Conservation (phyloP, 23 tunicate genomes). For the Oikopleura dioica region DNA sequence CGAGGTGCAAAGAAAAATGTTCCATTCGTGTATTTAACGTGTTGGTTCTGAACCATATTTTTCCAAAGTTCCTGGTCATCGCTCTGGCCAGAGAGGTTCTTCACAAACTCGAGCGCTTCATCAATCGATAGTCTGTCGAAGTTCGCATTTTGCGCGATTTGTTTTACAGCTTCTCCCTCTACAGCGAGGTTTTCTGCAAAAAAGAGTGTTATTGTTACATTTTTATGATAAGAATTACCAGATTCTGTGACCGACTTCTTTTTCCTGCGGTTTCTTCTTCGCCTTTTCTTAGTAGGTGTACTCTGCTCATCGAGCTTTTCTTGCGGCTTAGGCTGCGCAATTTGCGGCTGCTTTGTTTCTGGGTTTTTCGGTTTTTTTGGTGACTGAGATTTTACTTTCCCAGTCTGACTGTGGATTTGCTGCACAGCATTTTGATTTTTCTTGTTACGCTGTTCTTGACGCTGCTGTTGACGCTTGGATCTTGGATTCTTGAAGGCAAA, state of each 20-base stretch:
- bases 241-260: not conserved
- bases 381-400: not conserved
- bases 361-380: not conserved
- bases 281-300: not conserved
- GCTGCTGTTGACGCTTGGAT: too few relatives aligned
- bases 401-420: too few relatives aligned
- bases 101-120: not conserved
- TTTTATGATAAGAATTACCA: not conserved
- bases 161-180: too few relatives aligned
- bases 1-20: not conserved
- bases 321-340: too few relatives aligned
- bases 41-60: not conserved
- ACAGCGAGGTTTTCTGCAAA: not conserved
- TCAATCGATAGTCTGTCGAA: not conserved
- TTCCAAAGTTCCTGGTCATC: not conserved
- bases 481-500: not conserved
- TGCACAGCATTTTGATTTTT: too few relatives aligned
- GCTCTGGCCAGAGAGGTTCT: not conserved
- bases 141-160: not conserved
- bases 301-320: not conserved
- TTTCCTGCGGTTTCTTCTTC: not conserved
- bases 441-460: too few relatives aligned
- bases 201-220: not conserved
- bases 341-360: not conserved
- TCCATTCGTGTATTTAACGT: not conserved